Conservation (phyloP, 2,888 invertebrate species). For the Platycnemis pennipes region DNA sequence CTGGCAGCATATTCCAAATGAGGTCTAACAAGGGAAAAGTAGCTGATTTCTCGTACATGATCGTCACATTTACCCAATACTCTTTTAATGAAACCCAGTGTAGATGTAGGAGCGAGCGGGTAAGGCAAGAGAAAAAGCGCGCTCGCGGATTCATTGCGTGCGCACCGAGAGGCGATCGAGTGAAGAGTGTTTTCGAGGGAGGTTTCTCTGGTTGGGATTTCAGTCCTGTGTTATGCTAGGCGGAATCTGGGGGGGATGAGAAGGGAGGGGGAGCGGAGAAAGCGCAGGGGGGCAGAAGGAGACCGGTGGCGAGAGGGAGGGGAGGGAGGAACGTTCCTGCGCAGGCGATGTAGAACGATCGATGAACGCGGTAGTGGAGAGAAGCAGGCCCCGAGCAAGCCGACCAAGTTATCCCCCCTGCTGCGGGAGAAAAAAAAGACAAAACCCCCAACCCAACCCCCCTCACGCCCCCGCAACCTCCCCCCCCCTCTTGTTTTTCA, state of each 20-base stretch:
- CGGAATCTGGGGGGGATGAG: background rate
- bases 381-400: background rate
- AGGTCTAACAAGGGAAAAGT: too few relatives aligned
- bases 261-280: background rate
- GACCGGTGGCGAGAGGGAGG: background rate
- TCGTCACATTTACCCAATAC: too few relatives aligned
- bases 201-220: too few relatives aligned
- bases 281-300: background rate
- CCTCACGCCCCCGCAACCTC: background rate
- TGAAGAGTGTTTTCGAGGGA: too few relatives aligned
- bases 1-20: too few relatives aligned
- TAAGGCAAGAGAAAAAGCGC: too few relatives aligned
- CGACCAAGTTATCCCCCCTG: background rate
- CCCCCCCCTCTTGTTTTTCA: background rate
- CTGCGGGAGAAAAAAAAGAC: background rate
- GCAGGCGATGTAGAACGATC: slow-evolving; percentile 44
- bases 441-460: background rate
- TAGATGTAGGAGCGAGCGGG: too few relatives aligned
- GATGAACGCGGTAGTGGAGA: background rate
- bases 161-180: too few relatives aligned
- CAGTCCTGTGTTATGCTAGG: too few relatives aligned
- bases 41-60: too few relatives aligned
- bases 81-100: too few relatives aligned
- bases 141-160: too few relatives aligned
- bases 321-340: background rate